Conservation (phyloP, 1,140 invertebrate genomes). For the Bactericera cockerelli region DNA sequence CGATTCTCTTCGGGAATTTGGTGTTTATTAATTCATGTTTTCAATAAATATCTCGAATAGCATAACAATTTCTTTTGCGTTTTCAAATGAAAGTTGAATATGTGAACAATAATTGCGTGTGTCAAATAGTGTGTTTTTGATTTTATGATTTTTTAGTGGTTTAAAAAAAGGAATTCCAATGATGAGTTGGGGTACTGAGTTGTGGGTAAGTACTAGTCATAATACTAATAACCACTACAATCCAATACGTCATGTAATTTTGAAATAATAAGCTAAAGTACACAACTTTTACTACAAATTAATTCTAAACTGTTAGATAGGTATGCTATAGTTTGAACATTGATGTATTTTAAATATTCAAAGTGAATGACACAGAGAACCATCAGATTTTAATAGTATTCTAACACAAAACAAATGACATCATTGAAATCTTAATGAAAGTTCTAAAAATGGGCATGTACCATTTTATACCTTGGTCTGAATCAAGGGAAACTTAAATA, state of each 20-base stretch:
- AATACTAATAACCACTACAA: background rate
- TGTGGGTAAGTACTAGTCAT: conserved; percentile 19
- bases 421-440: background rate
- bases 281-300: background rate
- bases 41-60: no score
- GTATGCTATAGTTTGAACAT: background rate
- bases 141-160: background rate
- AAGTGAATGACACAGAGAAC: no score
- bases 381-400: no score
- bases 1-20: no score
- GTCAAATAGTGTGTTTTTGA: background rate
- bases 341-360: no score
- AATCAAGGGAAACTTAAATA: no score
- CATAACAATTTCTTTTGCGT: no score
- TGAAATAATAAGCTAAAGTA: background rate
- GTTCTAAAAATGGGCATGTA: background rate
- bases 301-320: background rate
- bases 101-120: no score
- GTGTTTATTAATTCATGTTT: no score
- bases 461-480: background rate
- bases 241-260: background rate
- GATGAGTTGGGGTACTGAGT: conserved; percentile 23
- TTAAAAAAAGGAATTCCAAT: conserved; percentile 14
- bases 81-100: no score
- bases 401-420: no score